Percentiles rank a stretch among this genome's conserved stretches.
These are phyloP conservation scores for Panagrolaimus sp. DNA, from an alignment of 1,140 invertebrate genomes.

Conservation along the genomic window DNA sequence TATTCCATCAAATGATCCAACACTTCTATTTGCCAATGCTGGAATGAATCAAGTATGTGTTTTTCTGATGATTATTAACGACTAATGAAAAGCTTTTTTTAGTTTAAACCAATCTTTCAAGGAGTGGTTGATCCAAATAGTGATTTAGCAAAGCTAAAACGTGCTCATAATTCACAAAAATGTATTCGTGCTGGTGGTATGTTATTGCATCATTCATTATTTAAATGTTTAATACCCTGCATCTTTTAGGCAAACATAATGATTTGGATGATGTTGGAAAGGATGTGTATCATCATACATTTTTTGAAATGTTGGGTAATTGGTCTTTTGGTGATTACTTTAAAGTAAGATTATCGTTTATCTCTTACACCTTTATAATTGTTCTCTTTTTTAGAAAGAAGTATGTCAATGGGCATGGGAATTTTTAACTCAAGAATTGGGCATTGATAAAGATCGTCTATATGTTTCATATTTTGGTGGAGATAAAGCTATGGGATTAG, in stretches of 20 bases:
- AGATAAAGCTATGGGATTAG: slow-evolving; percentile 71
- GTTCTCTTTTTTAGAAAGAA: slow-evolving; percentile 74
- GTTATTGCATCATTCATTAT: too few species aligned
- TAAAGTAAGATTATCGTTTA: slow-evolving; percentile 65
- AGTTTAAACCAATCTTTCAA: slow-evolving; percentile 96
- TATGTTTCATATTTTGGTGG: slow-evolving; percentile 99
- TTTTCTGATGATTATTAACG: not conserved
- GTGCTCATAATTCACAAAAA: slow-evolving; percentile 79
- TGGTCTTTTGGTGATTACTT: slow-evolving; percentile 99
- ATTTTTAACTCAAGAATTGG: slow-evolving; percentile 73
- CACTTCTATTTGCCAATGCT: slow-evolving; percentile 92
- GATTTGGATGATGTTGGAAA: slow-evolving; percentile 99
- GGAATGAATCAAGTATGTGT: slow-evolving; percentile 85
- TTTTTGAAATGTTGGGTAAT: slow-evolving; percentile 99
- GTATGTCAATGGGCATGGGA: slow-evolving; percentile 96
- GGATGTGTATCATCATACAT: slow-evolving; percentile 99
- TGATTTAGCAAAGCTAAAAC: slow-evolving; percentile 70
- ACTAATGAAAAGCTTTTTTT: slow-evolving; percentile 44
- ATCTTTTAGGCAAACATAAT: slow-evolving; percentile 73
- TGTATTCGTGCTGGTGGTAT: slow-evolving; percentile 91
- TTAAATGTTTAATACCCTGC: too few species aligned
- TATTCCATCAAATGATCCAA: slow-evolving; percentile 95
- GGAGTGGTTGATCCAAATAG: slow-evolving; percentile 91
- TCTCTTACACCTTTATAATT: slow-evolving; percentile 15
- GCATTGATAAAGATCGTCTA: slow-evolving; percentile 74